phyloP scores from a whole-genome alignment of 2,797 vertebrate genomes.

The Harpagifer antarcticus region DNA sequence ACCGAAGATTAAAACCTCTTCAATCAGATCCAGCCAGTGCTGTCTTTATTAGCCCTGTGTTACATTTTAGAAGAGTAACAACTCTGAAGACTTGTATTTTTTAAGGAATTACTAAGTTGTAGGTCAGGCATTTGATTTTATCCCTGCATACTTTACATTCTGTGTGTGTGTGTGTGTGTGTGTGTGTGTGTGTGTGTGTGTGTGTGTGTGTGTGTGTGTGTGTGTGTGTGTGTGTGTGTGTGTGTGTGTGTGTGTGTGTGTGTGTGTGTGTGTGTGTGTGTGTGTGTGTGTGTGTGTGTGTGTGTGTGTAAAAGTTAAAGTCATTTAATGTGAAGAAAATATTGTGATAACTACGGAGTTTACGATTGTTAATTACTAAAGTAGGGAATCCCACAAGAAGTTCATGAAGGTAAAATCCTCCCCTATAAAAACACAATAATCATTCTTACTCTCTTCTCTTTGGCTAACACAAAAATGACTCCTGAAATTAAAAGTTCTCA shows the following conservation, averaged over 20 bases:
- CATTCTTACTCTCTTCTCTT: too few species aligned
- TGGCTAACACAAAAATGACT: not conserved
- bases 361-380: not conserved
- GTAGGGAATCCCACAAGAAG: not conserved
- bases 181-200: constrained; percentile 4
- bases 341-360: not conserved
- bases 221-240: too few species aligned
- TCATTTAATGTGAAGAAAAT: not conserved
- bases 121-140: constrained; percentile 35
- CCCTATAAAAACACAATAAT: not conserved
- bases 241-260: constrained; percentile 2
- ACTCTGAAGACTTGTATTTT: not conserved
- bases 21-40: constrained; percentile 27
- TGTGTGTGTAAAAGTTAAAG: constrained; percentile 1
- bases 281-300: constrained; percentile 2
- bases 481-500: not conserved
- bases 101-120: not conserved
- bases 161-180: not conserved
- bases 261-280: constrained; percentile 6
- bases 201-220: not conserved
- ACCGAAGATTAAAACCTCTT: constrained; percentile 60
- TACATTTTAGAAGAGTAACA: constrained; percentile 12
- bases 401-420: not conserved
- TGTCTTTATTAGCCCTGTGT: constrained; percentile 22
- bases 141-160: constrained; percentile 26